Evolutionary conservation across 2,113 vertebrate genomes (phyloP).

Genomic region (Gallinago jamesoni): DNA sequence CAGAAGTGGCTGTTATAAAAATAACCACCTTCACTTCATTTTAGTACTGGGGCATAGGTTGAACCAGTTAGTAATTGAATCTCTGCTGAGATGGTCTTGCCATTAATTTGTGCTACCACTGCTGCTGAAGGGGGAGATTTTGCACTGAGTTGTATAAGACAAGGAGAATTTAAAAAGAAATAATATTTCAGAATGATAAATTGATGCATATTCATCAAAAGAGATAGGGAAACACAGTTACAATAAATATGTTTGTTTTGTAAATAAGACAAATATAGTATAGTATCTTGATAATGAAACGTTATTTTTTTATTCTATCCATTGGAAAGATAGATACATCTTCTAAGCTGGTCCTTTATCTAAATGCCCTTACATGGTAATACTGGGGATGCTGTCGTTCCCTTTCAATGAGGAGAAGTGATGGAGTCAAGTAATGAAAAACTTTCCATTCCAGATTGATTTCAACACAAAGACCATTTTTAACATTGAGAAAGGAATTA

Average conservation of each 20-base stretch:
- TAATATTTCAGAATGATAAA: slow-evolving; percentile 65
- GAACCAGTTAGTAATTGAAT: not conserved
- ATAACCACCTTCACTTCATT: not conserved
- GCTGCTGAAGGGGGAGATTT: slow-evolving; percentile 26
- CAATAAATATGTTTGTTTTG: slow-evolving; percentile 1
- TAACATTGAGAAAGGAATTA: slow-evolving; percentile 81
- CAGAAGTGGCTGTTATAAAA: not conserved
- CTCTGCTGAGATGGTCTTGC: not conserved
- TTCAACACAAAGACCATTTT: slow-evolving; percentile 80
- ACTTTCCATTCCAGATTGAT: slow-evolving; percentile 73
- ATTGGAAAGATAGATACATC: not conserved
- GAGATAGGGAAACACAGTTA: not conserved
- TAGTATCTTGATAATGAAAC: not conserved
- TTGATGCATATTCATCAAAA: slow-evolving; percentile 42
- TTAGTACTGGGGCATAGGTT: not conserved
- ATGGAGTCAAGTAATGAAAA: not conserved
- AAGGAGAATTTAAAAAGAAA: slow-evolving; percentile 54
- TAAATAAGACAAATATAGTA: not conserved
- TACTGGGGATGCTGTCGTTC: not conserved
- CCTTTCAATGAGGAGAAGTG: not conserved
- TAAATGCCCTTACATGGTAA: not conserved
- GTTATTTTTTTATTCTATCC: not conserved
- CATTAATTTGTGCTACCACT: not conserved
- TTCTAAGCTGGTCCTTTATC: not conserved
- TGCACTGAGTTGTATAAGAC: not conserved